Base-by-base conservation (phyloP, 2,113 vertebrate genomes). In the Neopipo cinnamomea region DNA sequence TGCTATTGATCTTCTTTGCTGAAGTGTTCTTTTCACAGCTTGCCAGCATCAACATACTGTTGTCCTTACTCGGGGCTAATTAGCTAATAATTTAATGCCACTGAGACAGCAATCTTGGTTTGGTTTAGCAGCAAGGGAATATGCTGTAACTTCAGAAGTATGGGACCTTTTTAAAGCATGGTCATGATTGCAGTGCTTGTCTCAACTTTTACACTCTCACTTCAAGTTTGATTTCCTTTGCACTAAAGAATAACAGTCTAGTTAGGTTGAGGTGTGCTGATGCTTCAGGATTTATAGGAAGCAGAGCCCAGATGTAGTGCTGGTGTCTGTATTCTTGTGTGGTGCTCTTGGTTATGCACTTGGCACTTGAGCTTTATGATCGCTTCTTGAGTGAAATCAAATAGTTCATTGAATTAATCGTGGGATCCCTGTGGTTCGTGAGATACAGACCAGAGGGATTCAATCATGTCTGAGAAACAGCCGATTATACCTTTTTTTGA, bases 1-100 rank as follows among this genome's bases (percentile, higher is more conserved):
- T 94, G 79, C 91, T 91, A 96, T 97, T 97, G 96, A 97, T 97
- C 93, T 93, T 95, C 93, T 82, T 88, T 67, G 82, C 91, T 90
- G 96, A 95, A 97, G 94, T 95, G 92, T 95, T 96, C 96, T 97
- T 97, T 97, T 97, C 93, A 95, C 97, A 97, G 97, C 88, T 96
- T 97, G 96, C 95, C 95, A 97, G 88, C 95, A 88, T 92, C 95
- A 96, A 92, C 91, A 93, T 92, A 52, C 75, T 95, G 92, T 96
- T 96, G 89, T 96, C 95, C 93, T 96, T 92, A 95, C 93, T 95
- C 73, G 33, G 83, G 84, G 95, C 93, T 97, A 97, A 98, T 97
- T 97, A 97, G 88, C 96, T 97, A 96, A 97, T 97, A 97, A 98
- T 97, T 97, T 98, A 97, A 97, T 96, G 95, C 94, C 85, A 91